Evolutionary conservation across 2,888 invertebrate genomes (phyloP).

Genomic region (Orchesella flavescens): DNA sequence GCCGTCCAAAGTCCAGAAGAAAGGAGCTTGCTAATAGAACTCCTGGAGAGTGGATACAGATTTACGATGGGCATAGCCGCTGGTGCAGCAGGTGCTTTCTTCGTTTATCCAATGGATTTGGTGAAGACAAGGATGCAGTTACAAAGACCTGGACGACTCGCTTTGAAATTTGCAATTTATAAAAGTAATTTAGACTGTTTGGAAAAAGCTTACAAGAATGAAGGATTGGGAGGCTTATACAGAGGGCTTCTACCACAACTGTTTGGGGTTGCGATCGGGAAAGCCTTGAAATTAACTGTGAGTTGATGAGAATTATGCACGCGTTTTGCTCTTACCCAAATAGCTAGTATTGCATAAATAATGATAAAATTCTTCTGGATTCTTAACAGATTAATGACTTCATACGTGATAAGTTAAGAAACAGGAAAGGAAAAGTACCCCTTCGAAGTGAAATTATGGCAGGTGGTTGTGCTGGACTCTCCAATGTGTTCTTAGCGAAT

Average conservation of each 20-base stretch:
- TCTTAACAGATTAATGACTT: constrained; percentile 77
- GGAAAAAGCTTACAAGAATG: constrained; percentile 74
- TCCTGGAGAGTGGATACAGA: constrained; percentile 77
- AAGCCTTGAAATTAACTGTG: constrained; percentile 79
- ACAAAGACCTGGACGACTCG: constrained; percentile 76
- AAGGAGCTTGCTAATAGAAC: constrained; percentile 74
- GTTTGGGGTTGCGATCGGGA: constrained; percentile 79
- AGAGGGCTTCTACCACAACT: constrained; percentile 78
- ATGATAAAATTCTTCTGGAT: too few relatives aligned
- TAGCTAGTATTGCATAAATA: too few relatives aligned
- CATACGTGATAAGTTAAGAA: constrained; percentile 76
- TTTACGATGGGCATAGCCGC: constrained; percentile 76
- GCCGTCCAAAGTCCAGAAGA: constrained; percentile 75
- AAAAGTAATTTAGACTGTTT: constrained; percentile 78
- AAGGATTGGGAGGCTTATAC: constrained; percentile 77
- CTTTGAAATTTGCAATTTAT: constrained; percentile 76
- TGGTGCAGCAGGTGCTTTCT: constrained; percentile 74
- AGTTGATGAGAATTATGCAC: not conserved
- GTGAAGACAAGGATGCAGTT: constrained; percentile 80
- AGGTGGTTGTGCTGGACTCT: constrained; percentile 76
- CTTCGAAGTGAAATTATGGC: constrained; percentile 77
- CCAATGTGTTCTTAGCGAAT: constrained; percentile 79
- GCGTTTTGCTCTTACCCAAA: too few relatives aligned
- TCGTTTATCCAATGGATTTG: constrained; percentile 79
- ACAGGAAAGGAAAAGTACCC: constrained; percentile 75